Percentiles rank a stretch among this genome's conserved stretches.
Conservation (phyloP, 2,113 vertebrate species). For the Callorhinus ursinus region DNA sequence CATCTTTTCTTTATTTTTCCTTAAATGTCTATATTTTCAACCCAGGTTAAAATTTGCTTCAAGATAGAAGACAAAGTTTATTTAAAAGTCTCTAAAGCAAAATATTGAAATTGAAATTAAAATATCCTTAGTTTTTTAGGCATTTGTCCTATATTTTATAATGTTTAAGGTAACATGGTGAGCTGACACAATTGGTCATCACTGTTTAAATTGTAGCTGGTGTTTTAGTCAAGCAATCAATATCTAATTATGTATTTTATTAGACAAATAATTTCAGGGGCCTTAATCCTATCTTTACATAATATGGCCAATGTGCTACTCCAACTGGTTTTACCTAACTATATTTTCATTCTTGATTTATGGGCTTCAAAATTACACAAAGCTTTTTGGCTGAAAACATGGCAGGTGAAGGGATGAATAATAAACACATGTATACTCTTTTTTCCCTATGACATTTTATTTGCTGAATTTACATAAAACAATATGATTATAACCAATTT, state of each 20-base stretch:
- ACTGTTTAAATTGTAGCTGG: slow-evolving; percentile 20
- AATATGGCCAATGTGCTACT: background rate
- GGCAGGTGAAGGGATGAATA: background rate
- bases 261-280: slow-evolving; percentile 73
- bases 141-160: background rate
- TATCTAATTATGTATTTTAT: slow-evolving; percentile 82
- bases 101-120: slow-evolving; percentile 20
- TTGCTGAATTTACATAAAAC: background rate
- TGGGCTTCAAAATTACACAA: slow-evolving; percentile 22
- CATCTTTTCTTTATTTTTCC: background rate
- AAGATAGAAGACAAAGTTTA: background rate
- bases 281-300: slow-evolving; percentile 73
- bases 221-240: slow-evolving; percentile 75
- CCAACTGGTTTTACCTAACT: background rate
- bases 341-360: slow-evolving; percentile 52
- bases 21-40: background rate
- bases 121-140: slow-evolving; percentile 15
- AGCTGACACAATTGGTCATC: slow-evolving; percentile 9
- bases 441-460: background rate
- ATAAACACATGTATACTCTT: background rate
- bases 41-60: slow-evolving; percentile 7
- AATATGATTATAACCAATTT: background rate
- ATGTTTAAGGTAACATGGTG: slow-evolving; percentile 23
- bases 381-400: background rate
- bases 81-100: background rate